A percentile compares a stretch with the other conserved stretches of the same genome.
These are phyloP conservation scores for Clarias pachynema DNA, from an alignment of 2,797 vertebrate species.

Conservation along the genomic window DNA sequence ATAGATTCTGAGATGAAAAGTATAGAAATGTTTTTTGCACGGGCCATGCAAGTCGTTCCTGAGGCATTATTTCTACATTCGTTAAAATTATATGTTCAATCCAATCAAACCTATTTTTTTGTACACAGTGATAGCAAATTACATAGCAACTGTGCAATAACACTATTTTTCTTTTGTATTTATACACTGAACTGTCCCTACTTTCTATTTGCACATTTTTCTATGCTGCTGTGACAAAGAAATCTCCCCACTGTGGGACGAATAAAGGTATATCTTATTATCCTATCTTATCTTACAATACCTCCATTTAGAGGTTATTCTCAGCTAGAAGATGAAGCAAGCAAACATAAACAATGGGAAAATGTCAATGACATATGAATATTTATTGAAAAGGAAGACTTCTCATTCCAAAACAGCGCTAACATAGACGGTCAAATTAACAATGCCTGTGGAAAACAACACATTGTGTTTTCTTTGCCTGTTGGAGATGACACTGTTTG, in stretches of 20 bases:
- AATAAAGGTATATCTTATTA: too few species aligned
- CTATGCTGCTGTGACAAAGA: too few species aligned
- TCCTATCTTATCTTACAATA: too few species aligned
- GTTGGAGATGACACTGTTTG: conserved; percentile 62
- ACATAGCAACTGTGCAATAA: too few species aligned
- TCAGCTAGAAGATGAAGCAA: conserved; percentile 71
- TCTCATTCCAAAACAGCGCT: conserved; percentile 68
- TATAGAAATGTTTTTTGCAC: background rate
- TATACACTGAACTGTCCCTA: too few species aligned
- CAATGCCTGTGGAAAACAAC: conserved; percentile 62
- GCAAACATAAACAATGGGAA: conserved; percentile 68
- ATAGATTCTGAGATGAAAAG: background rate
- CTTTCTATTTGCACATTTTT: too few species aligned
- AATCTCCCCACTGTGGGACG: too few species aligned
- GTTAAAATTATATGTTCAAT: background rate
- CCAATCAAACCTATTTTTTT: conserved; percentile 69
- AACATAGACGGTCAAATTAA: conserved; percentile 58
- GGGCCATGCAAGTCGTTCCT: background rate
- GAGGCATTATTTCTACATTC: background rate
- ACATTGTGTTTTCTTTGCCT: conserved; percentile 64
- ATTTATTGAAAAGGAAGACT: conserved; percentile 81
- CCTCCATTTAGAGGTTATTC: conserved; percentile 46
- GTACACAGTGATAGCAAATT: conserved; percentile 66
- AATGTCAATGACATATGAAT: conserved; percentile 73
- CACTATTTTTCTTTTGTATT: too few species aligned